Conservation (phyloP, 2,113 vertebrate genomes). For the Hyperopisus bebe region DNA sequence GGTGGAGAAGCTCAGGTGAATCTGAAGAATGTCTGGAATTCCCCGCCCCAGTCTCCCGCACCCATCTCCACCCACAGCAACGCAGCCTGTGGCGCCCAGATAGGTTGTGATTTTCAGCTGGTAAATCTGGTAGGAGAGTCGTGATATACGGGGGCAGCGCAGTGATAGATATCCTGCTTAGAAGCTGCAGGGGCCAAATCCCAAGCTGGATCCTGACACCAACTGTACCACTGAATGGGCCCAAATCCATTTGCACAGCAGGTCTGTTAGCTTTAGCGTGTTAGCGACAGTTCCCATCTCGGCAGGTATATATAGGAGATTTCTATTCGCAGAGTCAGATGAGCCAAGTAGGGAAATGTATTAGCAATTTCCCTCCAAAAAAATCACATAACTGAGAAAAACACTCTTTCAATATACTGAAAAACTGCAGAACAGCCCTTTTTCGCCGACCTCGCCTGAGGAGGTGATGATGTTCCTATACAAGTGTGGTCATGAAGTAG, state of each 20-base stretch:
- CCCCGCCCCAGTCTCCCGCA: background rate
- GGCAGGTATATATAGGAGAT: background rate
- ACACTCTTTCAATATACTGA: background rate
- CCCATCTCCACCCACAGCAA: background rate
- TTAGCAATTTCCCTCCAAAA: background rate
- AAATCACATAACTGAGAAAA: background rate
- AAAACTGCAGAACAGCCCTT: background rate
- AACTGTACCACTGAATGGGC: background rate
- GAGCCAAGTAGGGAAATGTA: background rate
- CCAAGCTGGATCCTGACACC: background rate
- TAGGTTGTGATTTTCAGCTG: background rate
- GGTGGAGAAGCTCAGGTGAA: background rate
- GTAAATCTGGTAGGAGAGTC: background rate
- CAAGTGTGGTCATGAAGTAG: background rate
- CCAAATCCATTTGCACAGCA: background rate
- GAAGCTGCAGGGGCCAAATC: background rate
- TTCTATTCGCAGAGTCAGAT: background rate
- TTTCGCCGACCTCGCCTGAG: background rate
- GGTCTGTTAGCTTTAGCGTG: background rate
- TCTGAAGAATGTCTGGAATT: slow-evolving; percentile 29
- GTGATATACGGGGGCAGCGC: background rate
- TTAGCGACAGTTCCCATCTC: background rate
- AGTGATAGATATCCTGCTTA: background rate
- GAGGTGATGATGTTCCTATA: background rate
- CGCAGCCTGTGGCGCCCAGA: background rate